These are phyloP conservation scores for Psephotus haematonotus DNA, from an alignment of 2,113 vertebrate genomes.

Conservation along the genomic window DNA sequence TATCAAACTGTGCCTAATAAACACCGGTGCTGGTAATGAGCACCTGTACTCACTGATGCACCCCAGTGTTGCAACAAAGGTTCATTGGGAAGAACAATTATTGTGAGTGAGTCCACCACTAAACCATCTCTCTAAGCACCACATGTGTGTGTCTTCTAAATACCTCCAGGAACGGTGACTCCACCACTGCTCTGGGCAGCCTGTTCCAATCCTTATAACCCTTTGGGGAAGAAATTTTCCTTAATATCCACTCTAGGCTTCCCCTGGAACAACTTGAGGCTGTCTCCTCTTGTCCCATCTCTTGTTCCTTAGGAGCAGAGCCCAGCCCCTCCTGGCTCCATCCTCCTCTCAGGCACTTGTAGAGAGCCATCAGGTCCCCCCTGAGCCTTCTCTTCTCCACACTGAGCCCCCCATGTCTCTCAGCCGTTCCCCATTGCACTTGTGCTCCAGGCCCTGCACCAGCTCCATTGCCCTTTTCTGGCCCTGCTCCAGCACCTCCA, in stretches of 20 bases:
- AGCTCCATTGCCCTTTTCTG: neutral
- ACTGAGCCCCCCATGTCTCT: neutral
- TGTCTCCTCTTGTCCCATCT: fast-evolving
- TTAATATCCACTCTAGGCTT: neutral
- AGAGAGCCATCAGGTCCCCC: too few relatives aligned
- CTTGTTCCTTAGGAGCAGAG: neutral
- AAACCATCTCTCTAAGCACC: neutral
- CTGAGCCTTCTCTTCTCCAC: neutral
- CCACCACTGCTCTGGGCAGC: too few relatives aligned
- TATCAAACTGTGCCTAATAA: conserved; percentile 11
- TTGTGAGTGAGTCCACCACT: neutral
- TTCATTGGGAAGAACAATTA: neutral
- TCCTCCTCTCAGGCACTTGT: neutral
- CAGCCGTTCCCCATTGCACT: fast-evolving
- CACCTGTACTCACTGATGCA: neutral
- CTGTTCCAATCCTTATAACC: too few relatives aligned
- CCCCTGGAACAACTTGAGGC: neutral
- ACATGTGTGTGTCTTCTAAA: neutral
- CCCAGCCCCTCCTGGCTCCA: fast-evolving
- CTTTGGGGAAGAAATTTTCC: neutral
- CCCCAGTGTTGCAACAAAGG: neutral
- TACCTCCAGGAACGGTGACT: neutral
- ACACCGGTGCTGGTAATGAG: neutral
- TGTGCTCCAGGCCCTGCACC: neutral
- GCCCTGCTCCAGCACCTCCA: fast-evolving